Conservation (phyloP, 1,140 invertebrate genomes). For the Cecropterus lyciades region DNA sequence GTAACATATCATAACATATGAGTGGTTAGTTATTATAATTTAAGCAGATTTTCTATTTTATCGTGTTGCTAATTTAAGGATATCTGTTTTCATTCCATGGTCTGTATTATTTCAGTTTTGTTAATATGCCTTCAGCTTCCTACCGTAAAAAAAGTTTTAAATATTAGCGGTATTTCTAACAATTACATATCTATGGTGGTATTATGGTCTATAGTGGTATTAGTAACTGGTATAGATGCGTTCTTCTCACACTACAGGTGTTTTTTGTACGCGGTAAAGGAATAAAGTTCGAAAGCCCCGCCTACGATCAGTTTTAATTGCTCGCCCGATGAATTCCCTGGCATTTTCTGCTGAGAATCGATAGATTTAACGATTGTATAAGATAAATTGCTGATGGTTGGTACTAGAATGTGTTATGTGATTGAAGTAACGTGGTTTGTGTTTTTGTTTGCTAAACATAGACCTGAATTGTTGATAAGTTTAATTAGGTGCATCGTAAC, state of each 20-base stretch:
- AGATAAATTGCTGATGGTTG: not conserved
- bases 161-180: not conserved
- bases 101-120: no score
- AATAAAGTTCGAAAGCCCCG: not conserved
- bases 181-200: not conserved
- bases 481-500: no score
- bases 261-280: not conserved
- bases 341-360: not conserved
- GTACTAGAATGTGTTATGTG: not conserved
- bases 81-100: no score
- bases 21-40: no score
- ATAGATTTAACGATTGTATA: not conserved
- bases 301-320: constrained; percentile 1
- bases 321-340: not conserved
- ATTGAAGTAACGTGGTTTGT: not conserved
- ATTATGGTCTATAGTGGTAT: not conserved
- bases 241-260: constrained; percentile 1
- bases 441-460: no score
- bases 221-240: not conserved
- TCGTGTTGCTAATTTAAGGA: no score
- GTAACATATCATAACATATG: no score
- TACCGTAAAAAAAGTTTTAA: no score
- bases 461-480: no score
- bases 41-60: no score
- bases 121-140: no score